Conservation (phyloP, 2,888 invertebrate species). For the Drosophila mayaguana region DNA sequence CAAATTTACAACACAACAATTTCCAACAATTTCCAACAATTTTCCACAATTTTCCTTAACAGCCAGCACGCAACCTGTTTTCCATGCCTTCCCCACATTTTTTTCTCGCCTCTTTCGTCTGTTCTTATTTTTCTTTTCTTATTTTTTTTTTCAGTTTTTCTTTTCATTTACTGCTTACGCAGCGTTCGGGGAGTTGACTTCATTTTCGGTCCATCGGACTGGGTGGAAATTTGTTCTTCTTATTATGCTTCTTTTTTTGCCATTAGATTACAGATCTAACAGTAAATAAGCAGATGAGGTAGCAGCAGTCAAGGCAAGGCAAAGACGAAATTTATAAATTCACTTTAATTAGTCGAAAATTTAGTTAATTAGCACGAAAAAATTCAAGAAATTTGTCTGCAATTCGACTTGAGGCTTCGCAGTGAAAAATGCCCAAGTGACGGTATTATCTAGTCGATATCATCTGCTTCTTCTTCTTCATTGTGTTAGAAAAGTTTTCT, state of each 20-base stretch:
- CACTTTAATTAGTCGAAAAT: conserved; percentile 3
- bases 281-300: conserved; percentile 29
- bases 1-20: conserved; percentile 26
- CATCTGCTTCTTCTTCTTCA: too few species aligned
- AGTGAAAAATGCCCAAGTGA: not conserved
- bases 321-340: not conserved
- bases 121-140: not conserved
- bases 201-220: conserved; percentile 39
- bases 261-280: conserved; percentile 26
- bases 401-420: not conserved
- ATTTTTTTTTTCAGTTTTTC: conserved; percentile 12
- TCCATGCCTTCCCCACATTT: not conserved
- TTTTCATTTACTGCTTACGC: conserved; percentile 54
- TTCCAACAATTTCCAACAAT: conserved; percentile 6
- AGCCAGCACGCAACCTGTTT: conserved; percentile 26
- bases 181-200: conserved; percentile 42
- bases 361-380: not conserved
- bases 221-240: conserved; percentile 2
- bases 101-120: not conserved
- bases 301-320: not conserved
- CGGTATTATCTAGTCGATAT: not conserved
- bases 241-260: not conserved
- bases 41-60: conserved; percentile 3
- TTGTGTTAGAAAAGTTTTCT: too few species aligned
- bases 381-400: not conserved